A percentile compares a stretch with the other conserved stretches of the same genome.
These are phyloP conservation scores for Mechanitis messenoides DNA, from an alignment of 2,888 invertebrate species.

Conservation along the genomic window DNA sequence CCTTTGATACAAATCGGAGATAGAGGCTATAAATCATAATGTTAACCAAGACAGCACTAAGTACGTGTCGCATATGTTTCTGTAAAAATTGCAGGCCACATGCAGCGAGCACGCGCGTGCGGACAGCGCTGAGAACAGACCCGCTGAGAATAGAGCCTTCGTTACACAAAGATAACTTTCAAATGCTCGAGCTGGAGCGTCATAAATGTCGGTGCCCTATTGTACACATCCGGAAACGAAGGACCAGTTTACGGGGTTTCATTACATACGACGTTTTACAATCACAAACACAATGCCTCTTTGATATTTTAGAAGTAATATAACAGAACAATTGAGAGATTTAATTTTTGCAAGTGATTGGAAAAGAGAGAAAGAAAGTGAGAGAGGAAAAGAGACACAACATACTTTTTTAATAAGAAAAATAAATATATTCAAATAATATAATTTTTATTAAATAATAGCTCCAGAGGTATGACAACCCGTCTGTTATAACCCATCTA, in stretches of 20 bases:
- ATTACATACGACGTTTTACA: constrained; percentile 27
- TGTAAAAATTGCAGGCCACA: constrained; percentile 58
- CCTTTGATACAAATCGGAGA: constrained; percentile 30
- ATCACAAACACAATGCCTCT: background rate
- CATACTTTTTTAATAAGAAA: too few species aligned
- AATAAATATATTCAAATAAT: too few species aligned
- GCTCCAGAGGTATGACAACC: too few species aligned
- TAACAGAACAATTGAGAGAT: too few species aligned
- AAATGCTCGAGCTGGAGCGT: constrained; percentile 37
- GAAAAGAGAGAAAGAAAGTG: too few species aligned
- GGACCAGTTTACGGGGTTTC: constrained; percentile 26
- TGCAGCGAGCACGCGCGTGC: constrained; percentile 42
- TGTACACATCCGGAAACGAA: constrained; percentile 48
- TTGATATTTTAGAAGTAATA: background rate
- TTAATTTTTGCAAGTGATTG: too few species aligned
- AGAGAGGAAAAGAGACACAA: too few species aligned
- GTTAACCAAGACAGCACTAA: constrained; percentile 39
- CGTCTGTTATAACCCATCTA: too few species aligned
- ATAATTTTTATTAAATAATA: too few species aligned
- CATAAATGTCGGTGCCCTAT: constrained; percentile 40
- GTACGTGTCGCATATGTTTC: constrained; percentile 53
- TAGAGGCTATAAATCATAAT: constrained; percentile 52
- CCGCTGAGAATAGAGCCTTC: constrained; percentile 22
- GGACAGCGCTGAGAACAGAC: constrained; percentile 22
- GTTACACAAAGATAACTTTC: constrained; percentile 38